Evolutionary conservation across 2,797 vertebrate genomes (phyloP).

Genomic region (Anguilla marmorata): DNA sequence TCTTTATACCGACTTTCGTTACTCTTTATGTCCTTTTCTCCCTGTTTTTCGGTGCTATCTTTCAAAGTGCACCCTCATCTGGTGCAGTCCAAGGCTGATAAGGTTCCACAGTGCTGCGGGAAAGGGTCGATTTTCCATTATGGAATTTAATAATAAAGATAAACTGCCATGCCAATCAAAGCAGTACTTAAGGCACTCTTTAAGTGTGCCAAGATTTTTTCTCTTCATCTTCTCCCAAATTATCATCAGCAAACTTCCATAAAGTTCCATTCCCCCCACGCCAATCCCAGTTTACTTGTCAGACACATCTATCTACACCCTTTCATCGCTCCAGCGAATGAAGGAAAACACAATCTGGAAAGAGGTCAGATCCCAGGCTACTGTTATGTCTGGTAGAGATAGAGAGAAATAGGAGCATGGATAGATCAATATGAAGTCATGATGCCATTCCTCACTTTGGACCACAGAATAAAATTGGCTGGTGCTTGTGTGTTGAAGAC

Average conservation of each 20-base stretch:
- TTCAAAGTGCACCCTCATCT: conserved; percentile 36
- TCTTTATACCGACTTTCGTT: background rate
- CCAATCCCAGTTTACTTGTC: background rate
- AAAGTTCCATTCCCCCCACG: conserved; percentile 38
- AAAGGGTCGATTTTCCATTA: conserved; percentile 72
- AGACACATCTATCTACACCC: conserved; percentile 13
- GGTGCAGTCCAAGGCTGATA: conserved; percentile 52
- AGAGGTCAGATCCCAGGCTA: conserved; percentile 60
- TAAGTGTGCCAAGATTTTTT: conserved; percentile 57
- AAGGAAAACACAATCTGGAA: conserved; percentile 47
- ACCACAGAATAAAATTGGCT: conserved; percentile 35
- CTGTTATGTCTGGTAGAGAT: conserved; percentile 53
- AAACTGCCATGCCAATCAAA: conserved; percentile 68
- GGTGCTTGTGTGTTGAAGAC: conserved; percentile 1
- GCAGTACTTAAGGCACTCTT: conserved; percentile 58
- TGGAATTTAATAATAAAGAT: conserved; percentile 73
- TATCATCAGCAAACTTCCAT: conserved; percentile 49
- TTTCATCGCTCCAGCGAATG: conserved; percentile 52
- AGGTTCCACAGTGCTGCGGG: conserved; percentile 47
- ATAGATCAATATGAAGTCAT: conserved; percentile 45
- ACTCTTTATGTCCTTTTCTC: background rate
- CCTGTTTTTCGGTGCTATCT: conserved; percentile 32
- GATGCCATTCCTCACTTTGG: conserved; percentile 36
- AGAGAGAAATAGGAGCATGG: conserved; percentile 43
- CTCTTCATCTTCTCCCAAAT: conserved; percentile 52